Percentiles rank a stretch among this genome's conserved stretches.
phyloP scores from a whole-genome alignment of 2,797 vertebrate species.

The Pristis pectinata region DNA sequence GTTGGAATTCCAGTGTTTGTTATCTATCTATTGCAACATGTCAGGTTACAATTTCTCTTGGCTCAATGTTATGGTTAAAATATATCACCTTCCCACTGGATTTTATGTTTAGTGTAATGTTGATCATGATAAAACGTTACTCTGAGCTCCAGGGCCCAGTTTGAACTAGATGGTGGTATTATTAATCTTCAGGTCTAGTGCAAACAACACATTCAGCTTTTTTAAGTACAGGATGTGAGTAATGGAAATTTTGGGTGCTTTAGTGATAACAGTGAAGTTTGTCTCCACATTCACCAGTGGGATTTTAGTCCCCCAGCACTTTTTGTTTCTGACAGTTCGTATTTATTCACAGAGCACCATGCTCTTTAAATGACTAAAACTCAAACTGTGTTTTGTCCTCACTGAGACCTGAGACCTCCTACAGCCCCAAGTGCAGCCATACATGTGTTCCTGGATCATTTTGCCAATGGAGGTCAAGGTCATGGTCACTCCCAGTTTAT shows the following conservation, averaged over 20 bases:
- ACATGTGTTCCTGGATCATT: no score
- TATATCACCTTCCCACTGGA: background rate
- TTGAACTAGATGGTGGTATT: background rate
- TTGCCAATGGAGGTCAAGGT: no score
- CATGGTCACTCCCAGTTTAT: no score
- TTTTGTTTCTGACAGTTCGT: no score
- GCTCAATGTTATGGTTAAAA: background rate
- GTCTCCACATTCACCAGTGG: no score
- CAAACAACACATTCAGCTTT: background rate
- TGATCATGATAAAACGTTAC: background rate
- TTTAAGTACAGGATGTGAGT: background rate
- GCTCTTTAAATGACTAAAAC: no score
- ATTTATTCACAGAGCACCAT: no score
- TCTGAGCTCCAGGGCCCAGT: background rate
- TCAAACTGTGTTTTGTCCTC: no score
- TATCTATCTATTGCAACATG: background rate
- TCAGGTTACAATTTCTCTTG: background rate
- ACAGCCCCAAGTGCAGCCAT: no score
- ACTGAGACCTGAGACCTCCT: no score
- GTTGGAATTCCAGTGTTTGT: background rate
- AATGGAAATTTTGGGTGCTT: background rate
- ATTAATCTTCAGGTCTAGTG: background rate
- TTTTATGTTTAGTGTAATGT: background rate
- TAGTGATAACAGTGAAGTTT: no score
- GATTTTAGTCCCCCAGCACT: no score